Base-by-base conservation (phyloP, 2,113 vertebrate genomes). In the Hymenochirus boettgeri region DNA sequence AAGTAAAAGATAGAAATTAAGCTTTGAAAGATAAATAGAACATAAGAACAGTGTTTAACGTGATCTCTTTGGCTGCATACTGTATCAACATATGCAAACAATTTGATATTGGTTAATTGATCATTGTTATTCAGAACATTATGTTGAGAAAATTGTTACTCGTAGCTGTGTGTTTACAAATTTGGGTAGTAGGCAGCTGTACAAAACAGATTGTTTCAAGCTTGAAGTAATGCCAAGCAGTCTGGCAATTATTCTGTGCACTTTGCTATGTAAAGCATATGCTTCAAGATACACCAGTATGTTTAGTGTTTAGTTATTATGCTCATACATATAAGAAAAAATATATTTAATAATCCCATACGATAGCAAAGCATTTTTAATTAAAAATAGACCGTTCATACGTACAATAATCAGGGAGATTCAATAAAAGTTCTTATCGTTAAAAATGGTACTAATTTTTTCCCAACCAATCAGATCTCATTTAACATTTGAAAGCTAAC, bases 121-220 rank as follows among this genome's bases (percentile, higher is more conserved):
- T 66, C 27, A 67, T 67, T 59, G 64, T 67, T 67, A 67, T 59
- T 59, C 64, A 42, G 46, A 52, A 59, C 46, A 29, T 67, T 67
- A 52, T 67, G 55, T 57, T 66, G 27, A 66, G 45, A 57, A 67
- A 67, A 67, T 67, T 52, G 46, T 42, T 51, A 67, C 42, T 50
- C 12, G 21, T 46, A 59, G 56, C 56, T 12, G 13, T 23, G 27
- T 67, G 64, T 67, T 67, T 59, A 67, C 56, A 67, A 67, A 67
- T 58, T 59, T 42, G 24, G 46, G 64, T 45, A 59, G 56, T 56
- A 59, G 56, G 39, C 56, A 67, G 64, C 64, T 67, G 64, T n/a
- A 67, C 29, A 33, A 67, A 52, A 59, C 64, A 67, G 64, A 67
- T 67, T 67, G 64, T 59, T 67, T 67, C 24, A 39, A 57, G 56